Percentiles rank a stretch among this genome's conserved stretches.
Conservation (phyloP, 1,140 invertebrate species). For the Bombus confusus region DNA sequence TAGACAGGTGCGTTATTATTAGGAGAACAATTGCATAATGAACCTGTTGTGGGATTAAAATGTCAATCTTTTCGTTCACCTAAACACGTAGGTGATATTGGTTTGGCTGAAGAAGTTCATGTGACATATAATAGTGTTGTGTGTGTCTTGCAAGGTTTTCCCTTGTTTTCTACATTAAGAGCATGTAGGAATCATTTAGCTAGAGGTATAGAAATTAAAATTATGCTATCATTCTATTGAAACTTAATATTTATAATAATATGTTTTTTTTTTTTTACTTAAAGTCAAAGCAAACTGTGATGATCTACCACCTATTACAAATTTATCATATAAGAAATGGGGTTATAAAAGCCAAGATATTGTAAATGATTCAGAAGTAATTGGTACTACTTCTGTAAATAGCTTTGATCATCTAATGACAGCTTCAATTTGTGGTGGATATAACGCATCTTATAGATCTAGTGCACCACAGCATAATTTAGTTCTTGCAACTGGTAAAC, state of each 20-base stretch:
- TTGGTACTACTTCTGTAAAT: slow-evolving; percentile 89
- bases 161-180: slow-evolving; percentile 91
- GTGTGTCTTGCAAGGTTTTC: slow-evolving; percentile 92
- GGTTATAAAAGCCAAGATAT: slow-evolving; percentile 89
- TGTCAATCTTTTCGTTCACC: slow-evolving; percentile 89
- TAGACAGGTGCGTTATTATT: slow-evolving; percentile 91
- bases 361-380: slow-evolving; percentile 90
- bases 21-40: slow-evolving; percentile 92
- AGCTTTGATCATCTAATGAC: slow-evolving; percentile 94
- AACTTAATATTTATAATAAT: slow-evolving; percentile 37
- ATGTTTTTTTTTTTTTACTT: slow-evolving; percentile 63
- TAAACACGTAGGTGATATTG: slow-evolving; percentile 83
- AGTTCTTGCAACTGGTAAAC: slow-evolving; percentile 90
- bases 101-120: slow-evolving; percentile 91
- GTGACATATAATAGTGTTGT: slow-evolving; percentile 90
- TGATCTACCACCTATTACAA: slow-evolving; percentile 84
- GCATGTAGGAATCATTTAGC: slow-evolving; percentile 92
- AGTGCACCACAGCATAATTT: slow-evolving; percentile 90
- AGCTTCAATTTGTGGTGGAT: slow-evolving; percentile 91
- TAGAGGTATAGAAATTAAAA: slow-evolving; percentile 84
- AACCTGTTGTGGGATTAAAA: slow-evolving; percentile 90
- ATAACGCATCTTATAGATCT: slow-evolving; percentile 88
- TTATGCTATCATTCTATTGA: background rate
- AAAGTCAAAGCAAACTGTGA: slow-evolving; percentile 89
- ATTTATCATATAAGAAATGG: slow-evolving; percentile 91